Percentiles rank a stretch among this genome's conserved stretches.
These are phyloP conservation scores for Ornithoptera alexandrae DNA, from an alignment of 2,888 invertebrate genomes.

Conservation along the genomic window DNA sequence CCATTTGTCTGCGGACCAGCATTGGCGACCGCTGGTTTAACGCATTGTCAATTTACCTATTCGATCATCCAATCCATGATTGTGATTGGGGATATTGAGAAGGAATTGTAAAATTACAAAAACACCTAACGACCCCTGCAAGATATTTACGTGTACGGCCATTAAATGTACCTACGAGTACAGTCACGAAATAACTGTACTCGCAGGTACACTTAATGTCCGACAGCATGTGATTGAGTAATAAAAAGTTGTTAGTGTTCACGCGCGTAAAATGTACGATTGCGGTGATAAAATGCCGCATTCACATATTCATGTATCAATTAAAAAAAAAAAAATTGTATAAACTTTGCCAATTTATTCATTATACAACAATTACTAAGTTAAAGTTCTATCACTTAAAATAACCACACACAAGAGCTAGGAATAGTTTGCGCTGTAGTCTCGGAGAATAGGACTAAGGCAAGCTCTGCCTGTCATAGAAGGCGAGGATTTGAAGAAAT, in stretches of 20 bases:
- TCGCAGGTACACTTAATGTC: conserved; percentile 38
- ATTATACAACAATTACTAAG: too few relatives aligned
- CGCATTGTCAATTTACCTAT: too few relatives aligned
- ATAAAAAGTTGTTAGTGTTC: conserved; percentile 39
- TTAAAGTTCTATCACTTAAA: background rate
- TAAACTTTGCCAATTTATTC: too few relatives aligned
- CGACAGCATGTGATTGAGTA: conserved; percentile 39
- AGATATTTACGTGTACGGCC: background rate
- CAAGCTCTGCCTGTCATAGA: too few relatives aligned
- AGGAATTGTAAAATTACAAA: conserved; percentile 5
- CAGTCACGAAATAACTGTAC: conserved; percentile 24
- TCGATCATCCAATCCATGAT: too few relatives aligned
- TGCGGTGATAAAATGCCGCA: conserved; percentile 16
- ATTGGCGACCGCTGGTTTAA: too few relatives aligned
- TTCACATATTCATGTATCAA: background rate
- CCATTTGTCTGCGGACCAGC: too few relatives aligned
- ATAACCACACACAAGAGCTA: too few relatives aligned
- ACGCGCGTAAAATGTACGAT: conserved; percentile 23
- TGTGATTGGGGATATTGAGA: background rate
- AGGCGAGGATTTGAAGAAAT: too few relatives aligned
- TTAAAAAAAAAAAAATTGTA: too few relatives aligned
- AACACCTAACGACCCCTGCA: conserved; percentile 13
- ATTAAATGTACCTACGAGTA: conserved; percentile 7
- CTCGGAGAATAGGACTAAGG: too few relatives aligned
- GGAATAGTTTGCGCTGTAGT: too few relatives aligned